These are phyloP conservation scores for Eulacestoma nigropectus DNA, from an alignment of 2,113 vertebrate genomes.

Conservation along the genomic window DNA sequence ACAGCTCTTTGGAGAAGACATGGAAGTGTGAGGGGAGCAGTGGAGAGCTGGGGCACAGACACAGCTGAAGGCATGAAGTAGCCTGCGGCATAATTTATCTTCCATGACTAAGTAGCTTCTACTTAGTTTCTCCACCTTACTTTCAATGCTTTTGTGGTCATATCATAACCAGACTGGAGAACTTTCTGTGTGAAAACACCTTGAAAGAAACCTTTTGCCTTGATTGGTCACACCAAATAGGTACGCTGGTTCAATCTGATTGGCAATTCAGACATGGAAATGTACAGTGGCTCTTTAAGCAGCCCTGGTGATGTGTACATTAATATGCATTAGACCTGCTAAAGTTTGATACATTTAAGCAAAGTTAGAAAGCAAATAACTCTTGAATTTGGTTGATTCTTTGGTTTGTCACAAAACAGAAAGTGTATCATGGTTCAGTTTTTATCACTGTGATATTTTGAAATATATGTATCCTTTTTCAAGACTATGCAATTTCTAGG, in stretches of 20 bases:
- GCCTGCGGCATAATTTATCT: not conserved
- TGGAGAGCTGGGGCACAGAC: not conserved
- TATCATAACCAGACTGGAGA: not conserved
- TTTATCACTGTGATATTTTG: not conserved
- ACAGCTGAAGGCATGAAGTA: not conserved
- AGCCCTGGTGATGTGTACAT: not conserved
- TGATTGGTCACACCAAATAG: not conserved
- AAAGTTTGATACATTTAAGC: not conserved
- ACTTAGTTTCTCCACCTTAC: not conserved
- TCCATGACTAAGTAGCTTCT: not conserved
- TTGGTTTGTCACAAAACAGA: not conserved
- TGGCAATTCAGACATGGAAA: not conserved
- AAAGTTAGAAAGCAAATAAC: not conserved
- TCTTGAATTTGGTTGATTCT: not conserved
- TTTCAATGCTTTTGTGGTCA: not conserved
- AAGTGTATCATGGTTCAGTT: not conserved
- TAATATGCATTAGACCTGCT: not conserved
- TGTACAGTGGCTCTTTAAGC: not conserved
- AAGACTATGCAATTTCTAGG: not conserved
- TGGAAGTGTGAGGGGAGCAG: not conserved
- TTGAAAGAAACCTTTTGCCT: not conserved
- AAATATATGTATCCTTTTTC: not conserved
- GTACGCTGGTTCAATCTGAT: not conserved
- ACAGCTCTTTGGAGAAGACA: not conserved
- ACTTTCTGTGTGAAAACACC: not conserved